Evolutionary conservation across 1,140 invertebrate genomes (phyloP).

Genomic region (Procambarus clarkii): DNA sequence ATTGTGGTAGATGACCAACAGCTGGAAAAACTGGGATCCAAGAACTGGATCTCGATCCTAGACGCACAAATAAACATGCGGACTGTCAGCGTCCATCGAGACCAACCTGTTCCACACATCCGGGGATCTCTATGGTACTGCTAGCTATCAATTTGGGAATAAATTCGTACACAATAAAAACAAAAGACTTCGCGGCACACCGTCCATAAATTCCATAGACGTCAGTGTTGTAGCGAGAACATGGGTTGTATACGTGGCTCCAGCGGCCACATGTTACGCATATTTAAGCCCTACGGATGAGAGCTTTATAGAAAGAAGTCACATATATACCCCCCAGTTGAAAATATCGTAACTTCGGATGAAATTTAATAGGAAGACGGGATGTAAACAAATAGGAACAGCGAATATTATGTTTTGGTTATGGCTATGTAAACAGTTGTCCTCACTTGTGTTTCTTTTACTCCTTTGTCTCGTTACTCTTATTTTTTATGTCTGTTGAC

Average conservation of each 20-base stretch:
- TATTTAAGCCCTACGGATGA: neutral
- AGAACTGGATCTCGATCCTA: too few relatives aligned
- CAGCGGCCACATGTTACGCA: constrained; percentile 1
- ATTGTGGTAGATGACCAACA: too few relatives aligned
- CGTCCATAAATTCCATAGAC: constrained; percentile 9
- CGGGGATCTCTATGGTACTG: neutral
- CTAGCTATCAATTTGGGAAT: constrained; percentile 11
- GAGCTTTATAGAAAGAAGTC: neutral
- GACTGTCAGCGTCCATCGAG: neutral
- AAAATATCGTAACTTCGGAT: neutral
- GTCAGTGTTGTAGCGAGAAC: constrained; percentile 2
- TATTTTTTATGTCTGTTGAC: too few relatives aligned
- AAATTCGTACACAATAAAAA: constrained; percentile 3
- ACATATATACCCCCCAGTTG: neutral
- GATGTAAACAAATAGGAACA: neutral
- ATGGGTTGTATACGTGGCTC: neutral
- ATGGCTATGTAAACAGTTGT: neutral
- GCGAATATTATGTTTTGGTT: neutral
- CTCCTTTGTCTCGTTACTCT: too few relatives aligned
- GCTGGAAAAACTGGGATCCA: too few relatives aligned
- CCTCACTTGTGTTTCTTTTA: too few relatives aligned
- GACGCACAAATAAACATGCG: too few relatives aligned
- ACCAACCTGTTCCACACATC: neutral
- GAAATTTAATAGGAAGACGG: constrained; percentile 2
- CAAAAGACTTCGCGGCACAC: neutral